Evolutionary conservation across 2,113 vertebrate genomes (phyloP), one percentile per base, ranked within the genome.

Genomic region (Prionailurus viverrinus): DNA sequence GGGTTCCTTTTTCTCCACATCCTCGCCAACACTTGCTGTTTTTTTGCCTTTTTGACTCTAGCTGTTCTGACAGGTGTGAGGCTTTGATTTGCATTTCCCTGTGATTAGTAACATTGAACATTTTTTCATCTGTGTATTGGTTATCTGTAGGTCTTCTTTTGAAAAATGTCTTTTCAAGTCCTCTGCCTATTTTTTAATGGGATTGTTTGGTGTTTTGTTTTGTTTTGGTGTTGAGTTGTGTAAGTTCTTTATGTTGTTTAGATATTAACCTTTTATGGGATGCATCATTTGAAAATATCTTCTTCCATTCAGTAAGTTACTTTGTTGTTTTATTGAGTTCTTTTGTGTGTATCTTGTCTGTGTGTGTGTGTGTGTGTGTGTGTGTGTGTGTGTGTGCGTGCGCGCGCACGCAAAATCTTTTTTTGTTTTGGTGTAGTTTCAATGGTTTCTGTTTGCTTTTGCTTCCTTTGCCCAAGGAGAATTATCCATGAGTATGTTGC

Each of bases 321-420:
- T 74, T 41, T 76, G 39, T 25, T 41, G 39, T 76, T 45, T 25
- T 29, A 15, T 76, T 76, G 73, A 45, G 73, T 45, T 76, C 39
- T 74, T 76, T 29, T 15, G 25, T 27, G 0, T 45, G 27, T 65
- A 31, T 27, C 25, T 63, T 29, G 11, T 23, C 21, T 61, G 0
- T 45, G 45, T 45, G 45, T 45, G 41, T 45, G 45, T 45, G 41
- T 41, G 41, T 41, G 41, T 41, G 41, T 41, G 41, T 41, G 41
- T 41, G 41, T 7, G 41, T 7, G 41, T 6, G 41, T 7, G 41
- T 1, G 5, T 1, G 41, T 1, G 41, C 1, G 41, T 0, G 41
- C 6, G 6, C 6, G 6, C 41, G 41, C 6, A 1, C 6, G 7
- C 41, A 76, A 48, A 76, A 48, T 48, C 36, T 48, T 76, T 41